A percentile compares a stretch with the other conserved stretches of the same genome.
Evolutionary conservation across 2,888 invertebrate genomes (phyloP).

Genomic region (Eurytoma californica): DNA sequence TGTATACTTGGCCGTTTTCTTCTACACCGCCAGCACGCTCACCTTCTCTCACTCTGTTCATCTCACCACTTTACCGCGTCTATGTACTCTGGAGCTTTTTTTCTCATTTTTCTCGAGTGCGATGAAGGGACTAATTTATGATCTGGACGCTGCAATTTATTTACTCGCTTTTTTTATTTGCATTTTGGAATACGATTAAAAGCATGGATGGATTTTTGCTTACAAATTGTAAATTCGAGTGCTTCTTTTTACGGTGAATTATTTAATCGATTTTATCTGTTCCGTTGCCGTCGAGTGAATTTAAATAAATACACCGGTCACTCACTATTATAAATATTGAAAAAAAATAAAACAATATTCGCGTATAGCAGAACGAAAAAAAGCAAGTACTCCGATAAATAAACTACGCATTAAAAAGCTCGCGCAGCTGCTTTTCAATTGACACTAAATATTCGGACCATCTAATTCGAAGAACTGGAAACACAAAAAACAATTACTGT

Average conservation of each 20-base stretch:
- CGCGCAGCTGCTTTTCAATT: too few relatives aligned
- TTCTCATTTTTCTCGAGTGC: conserved; percentile 53
- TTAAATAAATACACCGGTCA: neutral
- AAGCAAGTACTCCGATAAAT: too few relatives aligned
- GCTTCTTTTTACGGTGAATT: neutral
- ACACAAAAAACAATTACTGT: too few relatives aligned
- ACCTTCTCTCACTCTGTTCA: conserved; percentile 41
- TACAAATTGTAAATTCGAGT: too few relatives aligned
- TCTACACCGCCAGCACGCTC: neutral
- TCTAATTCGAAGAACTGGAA: too few relatives aligned
- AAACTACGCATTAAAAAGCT: too few relatives aligned
- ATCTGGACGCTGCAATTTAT: conserved; percentile 21
- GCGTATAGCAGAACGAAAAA: too few relatives aligned
- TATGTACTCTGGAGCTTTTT: conserved; percentile 46
- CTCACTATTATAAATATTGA: too few relatives aligned
- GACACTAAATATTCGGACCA: too few relatives aligned
- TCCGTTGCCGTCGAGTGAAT: neutral
- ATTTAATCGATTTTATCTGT: neutral
- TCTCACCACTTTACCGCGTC: conserved; percentile 46
- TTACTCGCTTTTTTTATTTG: neutral
- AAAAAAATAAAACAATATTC: too few relatives aligned
- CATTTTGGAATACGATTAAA: neutral
- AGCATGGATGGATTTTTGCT: too few relatives aligned
- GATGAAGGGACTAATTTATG: conserved; percentile 41
- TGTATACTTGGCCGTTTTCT: conserved; percentile 33